phyloP scores from a whole-genome alignment of 2,113 vertebrate genomes.

The Amazona vittata region DNA sequence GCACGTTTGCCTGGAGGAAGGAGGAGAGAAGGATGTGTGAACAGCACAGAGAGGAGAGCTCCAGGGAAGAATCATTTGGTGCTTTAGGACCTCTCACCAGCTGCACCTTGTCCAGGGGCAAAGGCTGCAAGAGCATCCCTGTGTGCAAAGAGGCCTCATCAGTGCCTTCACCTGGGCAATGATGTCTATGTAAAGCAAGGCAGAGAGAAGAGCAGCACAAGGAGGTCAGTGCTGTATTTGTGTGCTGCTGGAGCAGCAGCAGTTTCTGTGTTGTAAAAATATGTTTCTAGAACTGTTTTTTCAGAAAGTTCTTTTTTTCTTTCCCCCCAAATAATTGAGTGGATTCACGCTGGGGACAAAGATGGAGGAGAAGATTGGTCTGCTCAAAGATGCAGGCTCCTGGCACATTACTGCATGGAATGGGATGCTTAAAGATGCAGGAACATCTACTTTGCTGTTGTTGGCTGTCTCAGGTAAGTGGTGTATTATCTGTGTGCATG shows the following conservation, averaged over 20 bases:
- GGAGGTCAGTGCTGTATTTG: rapidly evolving
- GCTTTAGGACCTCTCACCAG: not conserved
- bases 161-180: not conserved
- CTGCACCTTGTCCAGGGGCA: not conserved
- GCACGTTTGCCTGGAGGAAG: not conserved
- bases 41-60: not conserved
- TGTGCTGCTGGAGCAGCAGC: rapidly evolving
- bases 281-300: not conserved
- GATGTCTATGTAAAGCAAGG: not conserved
- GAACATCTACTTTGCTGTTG: not conserved
- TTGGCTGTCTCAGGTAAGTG: not conserved
- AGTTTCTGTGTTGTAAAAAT: not conserved
- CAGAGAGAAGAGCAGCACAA: rapidly evolving
- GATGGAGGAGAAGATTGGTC: rapidly evolving
- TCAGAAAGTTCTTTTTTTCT: rapidly evolving
- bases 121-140: not conserved
- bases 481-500: rapidly evolving
- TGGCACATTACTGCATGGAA: not conserved
- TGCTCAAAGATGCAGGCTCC: rapidly evolving
- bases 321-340: not conserved
- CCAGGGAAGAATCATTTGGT: too few relatives aligned
- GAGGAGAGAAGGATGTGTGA: too few relatives aligned
- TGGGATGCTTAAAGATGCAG: not conserved
- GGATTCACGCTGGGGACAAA: not conserved
- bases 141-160: not conserved